A percentile compares a stretch with the other conserved stretches of the same genome.
Evolutionary conservation across 1,140 invertebrate species (phyloP).

Genomic region (Procambarus clarkii): DNA sequence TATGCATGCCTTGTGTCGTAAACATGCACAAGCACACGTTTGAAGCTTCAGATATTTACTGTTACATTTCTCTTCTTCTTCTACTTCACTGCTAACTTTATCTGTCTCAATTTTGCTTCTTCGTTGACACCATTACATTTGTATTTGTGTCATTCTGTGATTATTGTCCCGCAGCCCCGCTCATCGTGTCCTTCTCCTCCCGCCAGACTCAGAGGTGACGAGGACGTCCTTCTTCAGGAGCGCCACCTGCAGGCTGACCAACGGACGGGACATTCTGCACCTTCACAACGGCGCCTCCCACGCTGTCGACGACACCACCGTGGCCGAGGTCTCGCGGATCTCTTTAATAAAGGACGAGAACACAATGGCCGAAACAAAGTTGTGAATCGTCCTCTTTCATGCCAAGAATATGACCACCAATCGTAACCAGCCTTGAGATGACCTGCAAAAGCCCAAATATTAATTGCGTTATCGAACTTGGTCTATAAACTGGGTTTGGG

Average conservation of each 20-base stretch:
- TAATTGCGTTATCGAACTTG: too few species aligned
- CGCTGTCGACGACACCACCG: conserved; percentile 30
- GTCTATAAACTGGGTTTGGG: too few species aligned
- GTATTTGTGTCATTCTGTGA: neutral
- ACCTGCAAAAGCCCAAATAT: too few species aligned
- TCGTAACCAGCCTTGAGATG: too few species aligned
- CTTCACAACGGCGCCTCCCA: conserved; percentile 11
- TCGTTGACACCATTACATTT: too few species aligned
- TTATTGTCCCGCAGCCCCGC: neutral
- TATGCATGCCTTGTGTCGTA: too few species aligned
- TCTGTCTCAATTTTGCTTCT: too few species aligned
- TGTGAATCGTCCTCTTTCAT: neutral
- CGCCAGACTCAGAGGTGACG: conserved; percentile 38
- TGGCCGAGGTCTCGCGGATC: conserved; percentile 24
- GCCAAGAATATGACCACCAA: neutral
- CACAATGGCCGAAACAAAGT: conserved; percentile 10
- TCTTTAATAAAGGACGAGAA: conserved; percentile 19
- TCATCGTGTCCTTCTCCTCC: neutral
- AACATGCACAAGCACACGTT: too few species aligned
- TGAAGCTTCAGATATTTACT: too few species aligned
- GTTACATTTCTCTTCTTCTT: too few species aligned
- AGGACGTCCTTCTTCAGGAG: conserved; percentile 52
- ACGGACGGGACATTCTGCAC: conserved; percentile 7
- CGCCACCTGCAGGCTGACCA: conserved; percentile 35
- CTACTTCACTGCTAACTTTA: too few species aligned